Base-by-base conservation (phyloP, 2,888 invertebrate genomes). In the Trissonchulus latispiculum region DNA sequence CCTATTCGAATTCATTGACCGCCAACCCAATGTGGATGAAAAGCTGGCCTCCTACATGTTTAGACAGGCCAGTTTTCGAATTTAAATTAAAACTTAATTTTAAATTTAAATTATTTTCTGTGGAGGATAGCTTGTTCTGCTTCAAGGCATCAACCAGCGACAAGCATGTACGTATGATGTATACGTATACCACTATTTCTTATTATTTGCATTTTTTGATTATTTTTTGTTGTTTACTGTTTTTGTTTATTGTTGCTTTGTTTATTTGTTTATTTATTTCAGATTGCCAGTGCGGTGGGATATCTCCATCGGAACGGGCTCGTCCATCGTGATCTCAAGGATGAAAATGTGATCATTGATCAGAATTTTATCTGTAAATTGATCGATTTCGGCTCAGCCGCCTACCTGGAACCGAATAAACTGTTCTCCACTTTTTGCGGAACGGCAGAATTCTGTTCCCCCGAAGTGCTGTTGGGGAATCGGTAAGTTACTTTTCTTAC, bases 361-460 rank as follows among this genome's bases (percentile, higher is more conserved):
- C 88, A 89, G 78, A 85, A 87, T 77, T 90, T 90, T 81, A 88
- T 88, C 79, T 88, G 89, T 70, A 90, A 90, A 79, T 85, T 90
- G 35, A 90, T 90, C 70, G 90, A 90, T 82, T 90, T 90, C 82
- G 90, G 90, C 28, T 90, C 90, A 0, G 90, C 90, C 0, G 88
- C 90, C 0, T 89, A 88, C 79, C 81, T 86, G 77, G 78, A 81
- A 31, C 87, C 87, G 35, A 88, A 87, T 70, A 86, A 88, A 72
- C 82, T 89, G 70, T 90, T 90, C 82, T 88, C 88, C 0, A 89
- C 89, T 0, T 90, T 90, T 84, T 90, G 90, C 77, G 90, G 90
- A 1, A 90, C 90, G 28, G 87, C 89, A 0, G 90, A 90, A 83
- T 90, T 90, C 81, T 90, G 90, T 82, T 89, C 89, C 79, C 90